These are phyloP conservation scores for Cladorhizidae sp. DNA, from an alignment of 37 sponge, comb jelly and placozoan genomes.

Conservation along the genomic window DNA sequence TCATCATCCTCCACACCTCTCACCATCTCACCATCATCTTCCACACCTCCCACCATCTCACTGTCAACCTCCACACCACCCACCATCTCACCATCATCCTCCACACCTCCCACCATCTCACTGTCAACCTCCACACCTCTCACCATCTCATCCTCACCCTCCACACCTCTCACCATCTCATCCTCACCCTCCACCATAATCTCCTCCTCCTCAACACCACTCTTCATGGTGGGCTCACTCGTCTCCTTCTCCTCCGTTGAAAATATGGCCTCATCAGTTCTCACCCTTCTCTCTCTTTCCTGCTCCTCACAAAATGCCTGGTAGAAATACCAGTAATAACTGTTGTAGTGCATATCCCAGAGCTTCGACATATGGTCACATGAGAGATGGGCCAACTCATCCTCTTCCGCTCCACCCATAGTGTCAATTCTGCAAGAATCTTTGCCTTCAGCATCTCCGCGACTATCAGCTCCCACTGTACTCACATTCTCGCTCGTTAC, in stretches of 20 bases:
- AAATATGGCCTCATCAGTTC: background rate
- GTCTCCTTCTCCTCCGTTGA: background rate
- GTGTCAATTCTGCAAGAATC: background rate
- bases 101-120: slow-evolving; percentile 4
- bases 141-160: slow-evolving; percentile 2
- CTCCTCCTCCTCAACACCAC: background rate
- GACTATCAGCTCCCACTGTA: background rate
- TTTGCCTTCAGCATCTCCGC: background rate
- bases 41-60: slow-evolving; percentile 4
- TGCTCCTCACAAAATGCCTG: slow-evolving; percentile 21
- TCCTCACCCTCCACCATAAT: background rate
- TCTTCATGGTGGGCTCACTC: background rate
- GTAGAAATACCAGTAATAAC: slow-evolving; percentile 68
- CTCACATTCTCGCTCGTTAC: background rate
- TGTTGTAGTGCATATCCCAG: slow-evolving; percentile 68
- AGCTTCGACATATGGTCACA: slow-evolving; percentile 53
- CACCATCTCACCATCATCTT: background rate
- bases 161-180: background rate
- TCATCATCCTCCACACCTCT: background rate
- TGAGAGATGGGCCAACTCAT: background rate
- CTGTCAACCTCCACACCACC: background rate
- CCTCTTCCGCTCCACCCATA: background rate
- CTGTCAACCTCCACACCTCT: background rate
- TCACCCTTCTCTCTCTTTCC: background rate
- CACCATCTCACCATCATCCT: background rate